Base-by-base conservation (phyloP, 2,888 invertebrate species). In the Drosophila formosana region DNA sequence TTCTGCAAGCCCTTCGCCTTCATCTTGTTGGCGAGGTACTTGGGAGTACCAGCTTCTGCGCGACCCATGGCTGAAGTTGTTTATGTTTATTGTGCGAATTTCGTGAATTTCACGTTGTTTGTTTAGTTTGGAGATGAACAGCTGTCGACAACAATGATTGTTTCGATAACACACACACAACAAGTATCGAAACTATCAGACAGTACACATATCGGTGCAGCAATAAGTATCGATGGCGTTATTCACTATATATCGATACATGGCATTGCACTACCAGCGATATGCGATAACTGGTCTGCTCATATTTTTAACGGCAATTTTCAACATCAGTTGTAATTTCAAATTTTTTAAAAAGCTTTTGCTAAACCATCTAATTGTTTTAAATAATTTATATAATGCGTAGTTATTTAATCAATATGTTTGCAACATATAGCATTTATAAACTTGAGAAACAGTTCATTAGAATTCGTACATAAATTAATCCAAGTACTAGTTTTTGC, bases 1-100 rank as follows among this genome's bases (percentile, higher is more conserved):
- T 99, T 99, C 91, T 99, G 99, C 34, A 99, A 94, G 23, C 99
- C 99, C 92, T 99, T 99, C 0, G 99, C 97, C 93, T 99, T 99
- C 93, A 99, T 98, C 91, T 98, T 96, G 92, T 99, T 99, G 18
- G 99, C 98, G 86, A 99, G 96, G 91, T 98, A 99, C 93, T 99
- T 99, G 3, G 99, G 98, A 2, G 99, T 98, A 68, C 98, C 97
- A 63, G 96, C 96, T 93, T 98, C 98, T 32, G 97, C 97, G 90
- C 96, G 96, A 26, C 97, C 97, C 96, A 96, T 96, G 4, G 1
- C 63, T 62, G 8, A 2, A 13, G 50, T 32, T 62, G 50, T 32
- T 62, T 53, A 46, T 25, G 8, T 23, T 6, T 26, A 18, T 34
- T 61, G 32, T 46, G 26, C 7, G 3, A 45, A 37, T 28, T 18